Evolutionary conservation across 1,140 invertebrate genomes (phyloP), one percentile per base, ranked within the genome.

Genomic region (Monomorium pharaonis): DNA sequence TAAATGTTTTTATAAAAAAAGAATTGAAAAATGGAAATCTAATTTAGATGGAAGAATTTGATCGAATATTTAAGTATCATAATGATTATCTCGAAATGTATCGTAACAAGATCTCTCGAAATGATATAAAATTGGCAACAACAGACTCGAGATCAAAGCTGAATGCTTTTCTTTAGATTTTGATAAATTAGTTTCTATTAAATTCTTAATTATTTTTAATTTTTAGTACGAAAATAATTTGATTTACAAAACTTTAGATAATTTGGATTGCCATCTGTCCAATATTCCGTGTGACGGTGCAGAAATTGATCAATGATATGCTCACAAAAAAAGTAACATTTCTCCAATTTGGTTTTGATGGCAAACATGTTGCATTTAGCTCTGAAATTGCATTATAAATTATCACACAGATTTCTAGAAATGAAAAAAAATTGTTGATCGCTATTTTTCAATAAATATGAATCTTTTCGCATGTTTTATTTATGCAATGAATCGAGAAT

Each of bases 1-100:
- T 93, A 93, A 93, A 94, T 87, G 83, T 92, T 92, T 83, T 93
- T 92, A 54, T 85, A 91, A 87, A 86, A 72, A 83, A 74, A 49
- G 3, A 56, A 60, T n/a, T 54, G 37, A 49, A 47, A 65, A 62
- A 21, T 30, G 27, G 5, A n/a, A n/a, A 63, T 44, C 12, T 33
- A 18, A 33, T 42, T 21, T 21, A 30, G 37, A n/a, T n/a, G 7
- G 14, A 74, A 33, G 21, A 56, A 75, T 58, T 7, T 56, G 6
- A 56, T 1, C 27, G 49, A 51, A 21, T 18, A 37, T 42, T 51
- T 51, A 51, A 51, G n/a, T n/a, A n/a, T n/a, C n/a, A 37, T 6
- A 37, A 3, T 37, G 33, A 47, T 44, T 14, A 33, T 77, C 0
- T 63, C 12, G 16, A 76, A n/a, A 62, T 62, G 16, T 56, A 62